Percentiles rank a stretch among this genome's conserved stretches.
Conservation (phyloP, 2,888 invertebrate species). For the Agrenia bidenticulata region DNA sequence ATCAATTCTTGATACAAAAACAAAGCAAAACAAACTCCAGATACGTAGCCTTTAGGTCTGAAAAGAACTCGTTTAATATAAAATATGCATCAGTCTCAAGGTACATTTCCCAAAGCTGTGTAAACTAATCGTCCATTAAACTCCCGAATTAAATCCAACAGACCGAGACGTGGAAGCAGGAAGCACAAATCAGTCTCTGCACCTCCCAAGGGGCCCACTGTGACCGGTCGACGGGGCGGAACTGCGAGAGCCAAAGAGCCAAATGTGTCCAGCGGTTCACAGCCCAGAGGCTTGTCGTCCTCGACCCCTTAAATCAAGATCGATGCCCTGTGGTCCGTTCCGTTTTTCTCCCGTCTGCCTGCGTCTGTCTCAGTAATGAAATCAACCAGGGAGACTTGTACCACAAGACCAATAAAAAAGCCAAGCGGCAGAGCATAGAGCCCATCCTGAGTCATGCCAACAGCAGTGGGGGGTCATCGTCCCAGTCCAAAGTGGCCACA, state of each 20-base stretch:
- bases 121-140: too few relatives aligned
- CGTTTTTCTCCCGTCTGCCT: slow-evolving; percentile 52
- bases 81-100: too few relatives aligned
- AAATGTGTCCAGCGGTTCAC: slow-evolving; percentile 47
- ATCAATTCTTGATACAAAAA: too few relatives aligned
- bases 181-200: slow-evolving; percentile 51
- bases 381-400: slow-evolving; percentile 4
- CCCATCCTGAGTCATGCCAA: not conserved
- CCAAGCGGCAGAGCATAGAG: not conserved
- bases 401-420: not conserved
- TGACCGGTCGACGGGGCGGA: slow-evolving; percentile 21
- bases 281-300: slow-evolving; percentile 49
- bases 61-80: too few relatives aligned
- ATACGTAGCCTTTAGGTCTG: too few relatives aligned
- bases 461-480: not conserved
- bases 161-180: slow-evolving; percentile 51
- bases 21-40: too few relatives aligned
- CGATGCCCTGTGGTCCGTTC: slow-evolving; percentile 50
- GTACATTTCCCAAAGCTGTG: too few relatives aligned
- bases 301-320: slow-evolving; percentile 49
- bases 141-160: slow-evolving; percentile 16
- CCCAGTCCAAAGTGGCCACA: not conserved
- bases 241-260: not conserved
- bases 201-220: slow-evolving; percentile 42
- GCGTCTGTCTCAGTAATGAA: slow-evolving; percentile 46